Evolutionary conservation across 2,888 invertebrate genomes (phyloP).

Genomic region (Ceraclea dissimilis): DNA sequence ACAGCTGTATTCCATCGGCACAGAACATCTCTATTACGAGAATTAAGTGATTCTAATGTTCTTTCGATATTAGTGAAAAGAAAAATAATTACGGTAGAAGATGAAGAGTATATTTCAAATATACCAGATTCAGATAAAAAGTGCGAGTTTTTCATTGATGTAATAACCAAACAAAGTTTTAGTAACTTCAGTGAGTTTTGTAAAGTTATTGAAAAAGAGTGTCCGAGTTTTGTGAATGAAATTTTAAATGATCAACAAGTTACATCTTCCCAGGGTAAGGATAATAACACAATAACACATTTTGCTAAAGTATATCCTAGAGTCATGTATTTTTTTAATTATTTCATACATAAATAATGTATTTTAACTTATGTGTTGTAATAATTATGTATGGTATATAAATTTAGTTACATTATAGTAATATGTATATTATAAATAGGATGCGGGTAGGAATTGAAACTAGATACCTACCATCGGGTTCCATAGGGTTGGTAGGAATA

Average conservation of each 20-base stretch:
- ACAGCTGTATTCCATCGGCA: constrained; percentile 55
- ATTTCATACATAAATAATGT: too few species aligned
- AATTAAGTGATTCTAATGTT: constrained; percentile 55
- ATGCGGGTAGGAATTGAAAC: too few species aligned
- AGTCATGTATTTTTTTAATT: too few species aligned
- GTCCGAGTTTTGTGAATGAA: constrained; percentile 49
- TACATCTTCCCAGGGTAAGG: constrained; percentile 14
- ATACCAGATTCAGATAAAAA: constrained; percentile 42
- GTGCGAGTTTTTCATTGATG: constrained; percentile 53
- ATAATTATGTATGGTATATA: too few species aligned
- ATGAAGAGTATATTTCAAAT: constrained; percentile 49
- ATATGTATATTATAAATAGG: too few species aligned
- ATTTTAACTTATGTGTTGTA: too few species aligned
- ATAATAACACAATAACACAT: neutral
- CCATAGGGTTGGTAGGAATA: too few species aligned
- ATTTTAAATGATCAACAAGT: constrained; percentile 18
- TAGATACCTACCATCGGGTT: too few species aligned
- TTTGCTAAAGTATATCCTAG: too few species aligned
- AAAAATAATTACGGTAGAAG: constrained; percentile 53
- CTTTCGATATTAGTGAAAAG: constrained; percentile 57
- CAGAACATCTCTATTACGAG: constrained; percentile 53
- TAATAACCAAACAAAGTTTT: constrained; percentile 55
- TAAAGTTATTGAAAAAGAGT: constrained; percentile 53
- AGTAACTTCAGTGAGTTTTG: constrained; percentile 55
- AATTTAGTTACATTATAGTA: too few species aligned